A percentile compares a stretch with the other conserved stretches of the same genome.
phyloP scores from a whole-genome alignment of 2,113 vertebrate species.

The Anas platyrhynchos region DNA sequence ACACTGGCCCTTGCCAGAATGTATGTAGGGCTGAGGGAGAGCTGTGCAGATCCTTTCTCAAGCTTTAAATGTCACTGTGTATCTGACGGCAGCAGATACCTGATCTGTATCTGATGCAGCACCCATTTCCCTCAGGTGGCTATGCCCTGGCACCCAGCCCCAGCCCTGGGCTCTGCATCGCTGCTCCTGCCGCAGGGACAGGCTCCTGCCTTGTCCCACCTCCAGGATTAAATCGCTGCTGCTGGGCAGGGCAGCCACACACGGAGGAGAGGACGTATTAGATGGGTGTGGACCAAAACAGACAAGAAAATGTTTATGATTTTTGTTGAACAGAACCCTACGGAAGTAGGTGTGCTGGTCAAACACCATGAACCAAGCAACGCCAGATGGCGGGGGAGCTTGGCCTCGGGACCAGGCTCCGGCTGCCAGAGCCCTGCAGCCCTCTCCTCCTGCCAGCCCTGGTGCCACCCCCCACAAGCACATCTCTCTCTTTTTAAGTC shows the following conservation, averaged over 20 bases:
- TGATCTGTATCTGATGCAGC: neutral
- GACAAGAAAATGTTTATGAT: neutral
- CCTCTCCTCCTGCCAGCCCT: neutral
- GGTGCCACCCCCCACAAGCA: neutral
- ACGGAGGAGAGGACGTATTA: rapidly evolving
- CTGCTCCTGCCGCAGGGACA: neutral
- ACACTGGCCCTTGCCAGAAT: neutral
- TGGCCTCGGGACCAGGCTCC: neutral
- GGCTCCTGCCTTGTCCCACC: neutral
- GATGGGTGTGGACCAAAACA: neutral
- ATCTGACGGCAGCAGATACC: neutral
- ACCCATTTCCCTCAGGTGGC: neutral
- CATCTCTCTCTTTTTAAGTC: neutral
- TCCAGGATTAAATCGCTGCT: neutral
- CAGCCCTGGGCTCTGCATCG: neutral
- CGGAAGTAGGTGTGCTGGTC: neutral
- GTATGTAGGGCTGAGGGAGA: neutral
- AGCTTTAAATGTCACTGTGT: neutral
- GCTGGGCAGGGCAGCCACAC: neutral
- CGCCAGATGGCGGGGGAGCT: rapidly evolving
- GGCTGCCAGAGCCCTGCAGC: neutral
- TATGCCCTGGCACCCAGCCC: neutral
- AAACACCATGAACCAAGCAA: neutral
- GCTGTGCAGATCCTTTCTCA: neutral
- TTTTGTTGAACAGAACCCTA: neutral